phyloP scores from a whole-genome alignment of 2,797 vertebrate species.

The Buphagus erythrorhynchus region DNA sequence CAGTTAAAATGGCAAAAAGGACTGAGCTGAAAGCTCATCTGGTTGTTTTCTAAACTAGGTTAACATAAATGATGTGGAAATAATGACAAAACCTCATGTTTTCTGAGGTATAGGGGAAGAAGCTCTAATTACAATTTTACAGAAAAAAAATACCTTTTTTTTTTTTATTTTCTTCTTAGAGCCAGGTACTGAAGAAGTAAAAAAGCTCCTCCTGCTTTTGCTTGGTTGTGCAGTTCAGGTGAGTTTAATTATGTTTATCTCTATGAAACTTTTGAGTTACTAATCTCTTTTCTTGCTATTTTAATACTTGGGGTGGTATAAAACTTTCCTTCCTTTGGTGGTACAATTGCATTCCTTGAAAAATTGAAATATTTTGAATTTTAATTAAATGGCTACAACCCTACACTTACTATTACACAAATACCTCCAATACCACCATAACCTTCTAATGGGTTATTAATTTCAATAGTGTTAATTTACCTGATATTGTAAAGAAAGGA shows the following conservation, averaged over 20 bases:
- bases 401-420: background rate
- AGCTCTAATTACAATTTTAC: background rate
- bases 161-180: conserved; percentile 72
- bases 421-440: too few relatives aligned
- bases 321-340: background rate
- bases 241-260: conserved; percentile 27
- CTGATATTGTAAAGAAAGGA: background rate
- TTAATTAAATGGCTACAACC: background rate
- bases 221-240: conserved; percentile 97
- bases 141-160: background rate
- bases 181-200: conserved; percentile 92
- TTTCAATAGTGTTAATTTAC: background rate
- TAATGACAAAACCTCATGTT: background rate
- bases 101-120: background rate
- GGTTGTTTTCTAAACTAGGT: background rate
- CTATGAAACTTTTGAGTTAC: background rate
- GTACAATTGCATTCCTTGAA: background rate
- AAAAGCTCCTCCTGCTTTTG: conserved; percentile 91
- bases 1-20: background rate
- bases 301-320: background rate
- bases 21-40: background rate
- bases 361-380: background rate
- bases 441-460: background rate
- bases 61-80: background rate
- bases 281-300: background rate